These are phyloP conservation scores for Parazoanthus darwini DNA, from an alignment of 92 coral and sea anemone genomes.

Conservation along the genomic window DNA sequence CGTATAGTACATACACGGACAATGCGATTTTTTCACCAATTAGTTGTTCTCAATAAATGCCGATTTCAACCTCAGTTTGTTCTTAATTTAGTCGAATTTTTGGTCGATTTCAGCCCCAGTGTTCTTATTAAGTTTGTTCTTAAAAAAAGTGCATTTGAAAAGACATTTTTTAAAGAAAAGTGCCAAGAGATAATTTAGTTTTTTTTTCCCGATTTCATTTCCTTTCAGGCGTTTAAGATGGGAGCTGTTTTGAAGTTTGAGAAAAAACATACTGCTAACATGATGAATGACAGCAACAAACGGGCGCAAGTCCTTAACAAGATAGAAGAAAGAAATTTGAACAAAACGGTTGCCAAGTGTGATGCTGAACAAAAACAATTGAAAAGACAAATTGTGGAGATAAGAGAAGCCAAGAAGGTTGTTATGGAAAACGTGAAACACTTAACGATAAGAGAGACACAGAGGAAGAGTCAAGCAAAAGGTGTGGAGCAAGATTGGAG, in stretches of 20 bases:
- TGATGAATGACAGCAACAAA: not conserved
- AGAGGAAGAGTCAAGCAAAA: not conserved
- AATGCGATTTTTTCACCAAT: too few relatives aligned
- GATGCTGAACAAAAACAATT: constrained; percentile 14
- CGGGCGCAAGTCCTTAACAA: constrained; percentile 18
- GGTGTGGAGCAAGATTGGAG: not conserved
- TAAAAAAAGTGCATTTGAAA: too few relatives aligned
- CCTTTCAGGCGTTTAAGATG: not conserved
- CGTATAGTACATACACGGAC: too few relatives aligned
- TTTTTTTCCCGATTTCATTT: too few relatives aligned
- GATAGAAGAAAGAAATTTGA: constrained; percentile 16
- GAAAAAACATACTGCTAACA: not conserved
- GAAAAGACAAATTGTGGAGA: not conserved
- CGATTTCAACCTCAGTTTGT: too few relatives aligned
- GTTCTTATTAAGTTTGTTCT: too few relatives aligned
- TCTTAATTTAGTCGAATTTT: too few relatives aligned
- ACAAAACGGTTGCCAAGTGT: not conserved
- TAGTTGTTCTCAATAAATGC: too few relatives aligned
- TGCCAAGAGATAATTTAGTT: too few relatives aligned
- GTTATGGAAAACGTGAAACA: constrained; percentile 9
- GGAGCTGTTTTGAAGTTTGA: not conserved
- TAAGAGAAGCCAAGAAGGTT: not conserved
- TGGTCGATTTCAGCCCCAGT: too few relatives aligned
- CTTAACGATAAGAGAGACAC: not conserved
- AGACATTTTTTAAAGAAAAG: too few relatives aligned